Base-by-base conservation (phyloP, 1,140 invertebrate genomes). In the Aricia agestis region DNA sequence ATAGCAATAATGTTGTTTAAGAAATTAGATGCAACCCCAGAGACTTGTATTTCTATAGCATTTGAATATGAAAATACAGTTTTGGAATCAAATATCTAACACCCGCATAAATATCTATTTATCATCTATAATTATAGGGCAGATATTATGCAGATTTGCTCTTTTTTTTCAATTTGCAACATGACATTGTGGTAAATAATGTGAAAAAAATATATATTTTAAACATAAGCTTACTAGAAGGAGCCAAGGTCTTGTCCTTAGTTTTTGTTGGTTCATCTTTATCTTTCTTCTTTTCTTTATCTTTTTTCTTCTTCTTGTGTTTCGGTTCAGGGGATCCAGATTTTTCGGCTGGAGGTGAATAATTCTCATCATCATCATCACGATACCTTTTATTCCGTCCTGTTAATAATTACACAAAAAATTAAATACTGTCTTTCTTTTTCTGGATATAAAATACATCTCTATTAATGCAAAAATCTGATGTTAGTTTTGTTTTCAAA, bases 301-400 rank as follows among this genome's bases (percentile, higher is more conserved):
- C 83, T 65, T 87, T 87, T 78, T 92, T 92, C 67, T 90, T 91
- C 77, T 92, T 92, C 72, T 92, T 92, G 66, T 84, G 80, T 19
- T 84, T 80, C 1, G 78, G 74, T 71, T 91, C 89, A 15, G 89
- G 86, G 11, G 86, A 86, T 59, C 78, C 85, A 13, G 74, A 69
- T 59, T 81, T 78, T 7, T 86, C 85, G 9, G 84, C 81, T 17
- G 82, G 80, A 41, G 83, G 84, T 1, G 87, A 86, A 45, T 87
- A 87, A 57, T 89, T 79, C 2, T 76, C 74, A 18, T 86, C 80
- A 19, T 77, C 81, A 31, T 84, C 86, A 17, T 79, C 82, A 11
- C 76, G 78, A 59, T 67, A 59, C 65, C 81, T 86, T 69, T 75
- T 83, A 70, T 85, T 82, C n/a, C 87, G 84, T 32, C 86, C 87